Evolutionary conservation across 2,888 invertebrate species (phyloP).

Genomic region (Orchesellides sinensis): DNA sequence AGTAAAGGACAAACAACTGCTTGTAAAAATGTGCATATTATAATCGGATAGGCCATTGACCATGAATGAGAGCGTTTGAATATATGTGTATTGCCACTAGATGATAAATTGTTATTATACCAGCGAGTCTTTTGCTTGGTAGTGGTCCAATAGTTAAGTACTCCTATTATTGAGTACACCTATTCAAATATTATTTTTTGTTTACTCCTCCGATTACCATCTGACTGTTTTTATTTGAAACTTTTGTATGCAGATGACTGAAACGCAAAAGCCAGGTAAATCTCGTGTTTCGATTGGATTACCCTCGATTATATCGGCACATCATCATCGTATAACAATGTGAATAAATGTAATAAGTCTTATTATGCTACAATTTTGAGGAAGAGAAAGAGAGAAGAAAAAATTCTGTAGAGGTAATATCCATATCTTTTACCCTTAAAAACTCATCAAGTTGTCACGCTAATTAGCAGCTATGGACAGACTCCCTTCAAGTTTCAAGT

Average conservation of each 20-base stretch:
- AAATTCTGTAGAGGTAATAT: neutral
- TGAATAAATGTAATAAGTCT: neutral
- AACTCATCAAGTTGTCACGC: conserved; percentile 54
- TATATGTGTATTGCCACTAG: neutral
- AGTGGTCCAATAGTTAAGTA: conserved; percentile 18
- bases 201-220: conserved; percentile 38
- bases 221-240: conserved; percentile 27
- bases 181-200: neutral
- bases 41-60: conserved; percentile 35
- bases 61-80: conserved; percentile 6
- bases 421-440: conserved; percentile 41
- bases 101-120: neutral
- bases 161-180: no score
- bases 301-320: neutral
- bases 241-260: neutral
- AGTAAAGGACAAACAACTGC: conserved; percentile 26
- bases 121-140: neutral
- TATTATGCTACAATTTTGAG: no score
- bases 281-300: neutral
- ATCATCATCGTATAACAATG: neutral
- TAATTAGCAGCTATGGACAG: conserved; percentile 46
- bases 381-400: neutral
- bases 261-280: neutral
- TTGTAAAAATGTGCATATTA: neutral
- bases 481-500: conserved; percentile 7